These are phyloP conservation scores for Charina bottae DNA, from an alignment of 2,113 vertebrate species.

Conservation along the genomic window DNA sequence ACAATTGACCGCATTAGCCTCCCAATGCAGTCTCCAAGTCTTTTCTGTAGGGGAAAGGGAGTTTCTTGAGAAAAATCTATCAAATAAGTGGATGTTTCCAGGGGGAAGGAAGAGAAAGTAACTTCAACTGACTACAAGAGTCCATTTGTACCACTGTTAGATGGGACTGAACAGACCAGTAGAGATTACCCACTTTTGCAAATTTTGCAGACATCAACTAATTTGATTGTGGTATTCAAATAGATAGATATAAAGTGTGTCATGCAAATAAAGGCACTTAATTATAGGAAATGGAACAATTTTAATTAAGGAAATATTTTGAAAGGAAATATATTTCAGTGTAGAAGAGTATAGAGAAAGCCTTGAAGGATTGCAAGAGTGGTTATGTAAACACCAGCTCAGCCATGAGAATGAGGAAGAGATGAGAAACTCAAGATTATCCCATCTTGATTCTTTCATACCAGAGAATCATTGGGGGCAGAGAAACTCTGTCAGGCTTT, in stretches of 20 bases:
- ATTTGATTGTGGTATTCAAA: background rate
- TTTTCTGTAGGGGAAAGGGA: background rate
- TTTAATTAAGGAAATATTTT: conserved; percentile 11
- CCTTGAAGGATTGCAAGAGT: background rate
- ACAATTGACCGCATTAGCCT: background rate
- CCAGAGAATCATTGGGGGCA: background rate
- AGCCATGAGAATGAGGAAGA: background rate
- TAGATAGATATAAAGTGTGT: background rate
- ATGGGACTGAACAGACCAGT: background rate
- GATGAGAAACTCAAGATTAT: background rate
- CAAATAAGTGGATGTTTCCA: background rate
- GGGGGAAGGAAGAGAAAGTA: background rate
- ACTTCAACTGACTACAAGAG: background rate
- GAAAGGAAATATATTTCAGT: background rate
- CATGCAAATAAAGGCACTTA: background rate
- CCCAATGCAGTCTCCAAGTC: background rate
- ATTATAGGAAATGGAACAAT: background rate
- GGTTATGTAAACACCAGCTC: background rate
- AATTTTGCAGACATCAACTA: background rate
- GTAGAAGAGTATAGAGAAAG: background rate
- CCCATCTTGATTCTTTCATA: background rate
- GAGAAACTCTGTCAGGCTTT: background rate
- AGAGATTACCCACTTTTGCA: background rate
- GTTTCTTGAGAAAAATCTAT: background rate
- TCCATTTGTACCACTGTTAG: background rate